Base-by-base conservation (phyloP, 2,113 vertebrate species). In the Falco punctatus region DNA sequence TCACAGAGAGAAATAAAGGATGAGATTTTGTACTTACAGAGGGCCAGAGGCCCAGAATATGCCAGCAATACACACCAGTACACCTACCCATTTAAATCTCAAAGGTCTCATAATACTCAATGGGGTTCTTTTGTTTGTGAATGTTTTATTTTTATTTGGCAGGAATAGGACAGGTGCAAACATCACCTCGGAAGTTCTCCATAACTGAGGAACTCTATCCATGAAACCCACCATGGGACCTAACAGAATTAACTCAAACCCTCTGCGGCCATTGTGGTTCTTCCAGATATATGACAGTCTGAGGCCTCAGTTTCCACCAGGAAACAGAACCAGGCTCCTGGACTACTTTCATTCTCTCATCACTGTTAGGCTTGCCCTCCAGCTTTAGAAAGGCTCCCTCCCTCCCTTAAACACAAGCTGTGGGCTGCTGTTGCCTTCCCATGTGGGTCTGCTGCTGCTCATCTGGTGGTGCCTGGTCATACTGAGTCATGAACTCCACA, bases 401-500 rank as follows among this genome's bases (percentile, higher is more conserved):
- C 35, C 24, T 72, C 22, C 19, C 23, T 70, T 27, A 58, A 46
- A 30, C 11, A 5, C 9, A 3, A 14, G 49, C 14, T 35, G 16
- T 40, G 42, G 30, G 15, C 33, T 62, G 64, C 72, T 64, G 4
- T 48, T 61, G 20, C 13, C 12, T 4, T 32, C 33, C 35, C 10
- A 13, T 1, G 0, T 7, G 20, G 27, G 62, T n/a, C 21, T 38
- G 33, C n/a, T 21, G 11, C 44, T 79, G 49, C 40, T 51, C 4
- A 65, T 67, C 23, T n/a, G 7, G 11, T 49, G 33, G 14, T 14
- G 8, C 11, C 54, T 21, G 33, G 19, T 22, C 27, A 15, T 15
- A 32, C 33, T 4, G 24, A 58, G 44, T 15, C 0, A 0, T 3
- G 12, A 44, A 16, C 71, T 33, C 59, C 11, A 5, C 10, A 9